Base-by-base conservation (phyloP, 2,888 invertebrate species). In the Nemotelus nigrinus region DNA sequence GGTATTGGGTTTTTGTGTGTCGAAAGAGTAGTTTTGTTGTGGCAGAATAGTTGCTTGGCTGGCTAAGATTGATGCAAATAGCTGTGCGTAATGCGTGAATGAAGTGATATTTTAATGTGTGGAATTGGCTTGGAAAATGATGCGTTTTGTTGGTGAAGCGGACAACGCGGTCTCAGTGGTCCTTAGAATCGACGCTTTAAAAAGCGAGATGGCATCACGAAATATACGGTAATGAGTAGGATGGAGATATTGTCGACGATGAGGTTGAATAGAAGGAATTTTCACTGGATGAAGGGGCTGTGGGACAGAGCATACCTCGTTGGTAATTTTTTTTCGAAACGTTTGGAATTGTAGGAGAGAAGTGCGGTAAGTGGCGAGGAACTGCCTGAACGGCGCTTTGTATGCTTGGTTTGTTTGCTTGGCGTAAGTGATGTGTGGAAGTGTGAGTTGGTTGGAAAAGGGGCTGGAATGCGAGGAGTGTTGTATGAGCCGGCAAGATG, bases 241-340 rank as follows among this genome's bases (percentile, higher is more conserved):
- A 74, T 39, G 39, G 72, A 25, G 60, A 60, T 44, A 58, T 60
- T 60, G 74, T 39, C 50, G 74, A 44, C 53, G 53, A 57, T 48
- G 44, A 41, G 58, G 25, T 74, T 53, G 55, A 70, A 43, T 55
- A 55, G 55, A 6, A 5, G 48, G 50, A 43, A 8, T 50, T 44
- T 68, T 5, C 58, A 3, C 50, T 68, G 25, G 68, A n/a, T 10
- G 50, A 7, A 4, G 8, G 53, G 39, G 39, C 68, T 25, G 6
- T 58, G 72, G 25, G 48, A 55, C 39, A 60, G 63, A 68, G 63
- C 70, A 55, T 43, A 70, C 70, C 70, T 70, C 70, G 70, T 70
- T 55, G 70, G 55, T 70, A 53, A 55, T 70, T 70, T 65, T 70
- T 4, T 5, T 70, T 55, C 55, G 53, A 50, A 63, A 63, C 43